Evolutionary conservation across 2,113 vertebrate species (phyloP).

Genomic region (Eonycteris spelaea): DNA sequence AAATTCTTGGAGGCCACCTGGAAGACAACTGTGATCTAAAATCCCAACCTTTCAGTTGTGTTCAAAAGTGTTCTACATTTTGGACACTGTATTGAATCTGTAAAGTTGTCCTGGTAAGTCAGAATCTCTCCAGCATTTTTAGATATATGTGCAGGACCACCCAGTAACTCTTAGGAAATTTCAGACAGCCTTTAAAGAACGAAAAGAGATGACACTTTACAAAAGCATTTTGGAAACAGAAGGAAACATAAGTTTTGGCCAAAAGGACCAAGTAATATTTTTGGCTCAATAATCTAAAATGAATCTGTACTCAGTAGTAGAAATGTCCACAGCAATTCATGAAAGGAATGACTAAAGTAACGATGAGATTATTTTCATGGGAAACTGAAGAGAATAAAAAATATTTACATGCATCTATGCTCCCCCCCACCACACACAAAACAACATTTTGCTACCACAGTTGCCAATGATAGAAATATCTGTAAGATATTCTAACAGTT

Average conservation of each 20-base stretch:
- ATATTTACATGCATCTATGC: not conserved
- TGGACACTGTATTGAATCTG: not conserved
- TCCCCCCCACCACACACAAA: not conserved
- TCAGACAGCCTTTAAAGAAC: not conserved
- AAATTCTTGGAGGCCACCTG: not conserved
- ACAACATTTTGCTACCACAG: not conserved
- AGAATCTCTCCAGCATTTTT: not conserved
- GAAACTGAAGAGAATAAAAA: not conserved
- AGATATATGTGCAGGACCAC: not conserved
- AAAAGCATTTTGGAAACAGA: not conserved
- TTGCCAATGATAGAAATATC: not conserved
- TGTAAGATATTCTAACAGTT: not conserved
- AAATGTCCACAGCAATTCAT: not conserved
- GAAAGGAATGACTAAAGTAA: not conserved
- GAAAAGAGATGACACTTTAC: not conserved
- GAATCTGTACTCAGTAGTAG: not conserved
- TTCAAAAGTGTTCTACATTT: not conserved
- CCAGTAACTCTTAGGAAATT: not conserved
- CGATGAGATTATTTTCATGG: not conserved
- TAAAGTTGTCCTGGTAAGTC: not conserved
- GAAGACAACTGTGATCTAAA: not conserved
- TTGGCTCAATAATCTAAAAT: not conserved
- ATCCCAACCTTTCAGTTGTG: not conserved
- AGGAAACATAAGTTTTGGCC: not conserved
- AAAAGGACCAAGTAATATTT: not conserved